These are phyloP conservation scores for Ceyx melanurus DNA, from an alignment of 2,113 vertebrate species.

Conservation along the genomic window DNA sequence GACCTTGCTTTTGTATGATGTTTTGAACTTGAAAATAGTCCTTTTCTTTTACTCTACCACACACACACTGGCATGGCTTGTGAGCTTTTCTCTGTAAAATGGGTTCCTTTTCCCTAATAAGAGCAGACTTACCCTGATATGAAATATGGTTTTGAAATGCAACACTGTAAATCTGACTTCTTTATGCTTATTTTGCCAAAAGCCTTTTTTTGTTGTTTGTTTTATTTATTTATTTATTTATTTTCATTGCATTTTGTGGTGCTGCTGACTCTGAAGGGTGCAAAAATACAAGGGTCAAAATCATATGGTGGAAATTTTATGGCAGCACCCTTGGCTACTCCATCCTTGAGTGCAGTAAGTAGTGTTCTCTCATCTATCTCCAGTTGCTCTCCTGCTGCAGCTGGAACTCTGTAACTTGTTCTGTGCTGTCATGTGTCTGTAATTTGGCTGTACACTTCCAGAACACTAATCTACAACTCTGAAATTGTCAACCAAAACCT, in stretches of 20 bases:
- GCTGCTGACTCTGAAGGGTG: not conserved
- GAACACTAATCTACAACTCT: not conserved
- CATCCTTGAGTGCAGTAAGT: not conserved
- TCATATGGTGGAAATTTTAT: not conserved
- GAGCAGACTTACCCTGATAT: not conserved
- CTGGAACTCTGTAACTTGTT: not conserved
- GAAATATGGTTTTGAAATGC: not conserved
- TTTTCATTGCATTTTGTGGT: not conserved
- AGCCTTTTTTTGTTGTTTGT: not conserved
- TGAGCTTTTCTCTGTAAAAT: not conserved
- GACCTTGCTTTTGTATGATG: conserved; percentile 28
- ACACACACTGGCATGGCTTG: not conserved
- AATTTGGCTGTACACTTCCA: not conserved
- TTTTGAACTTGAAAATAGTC: conserved; percentile 41
- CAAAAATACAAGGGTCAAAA: not conserved
- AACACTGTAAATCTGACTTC: not conserved
- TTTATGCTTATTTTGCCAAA: not conserved
- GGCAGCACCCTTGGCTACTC: not conserved
- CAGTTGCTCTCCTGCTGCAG: not conserved
- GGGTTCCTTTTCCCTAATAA: not conserved
- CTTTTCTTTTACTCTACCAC: not conserved
- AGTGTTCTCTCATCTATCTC: not conserved
- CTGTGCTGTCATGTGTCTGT: conserved; percentile 1
- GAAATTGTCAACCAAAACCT: not conserved
- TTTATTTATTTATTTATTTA: too few relatives aligned